These are phyloP conservation scores for Nanorana parkeri DNA, from an alignment of 2,113 vertebrate genomes.

Conservation along the genomic window DNA sequence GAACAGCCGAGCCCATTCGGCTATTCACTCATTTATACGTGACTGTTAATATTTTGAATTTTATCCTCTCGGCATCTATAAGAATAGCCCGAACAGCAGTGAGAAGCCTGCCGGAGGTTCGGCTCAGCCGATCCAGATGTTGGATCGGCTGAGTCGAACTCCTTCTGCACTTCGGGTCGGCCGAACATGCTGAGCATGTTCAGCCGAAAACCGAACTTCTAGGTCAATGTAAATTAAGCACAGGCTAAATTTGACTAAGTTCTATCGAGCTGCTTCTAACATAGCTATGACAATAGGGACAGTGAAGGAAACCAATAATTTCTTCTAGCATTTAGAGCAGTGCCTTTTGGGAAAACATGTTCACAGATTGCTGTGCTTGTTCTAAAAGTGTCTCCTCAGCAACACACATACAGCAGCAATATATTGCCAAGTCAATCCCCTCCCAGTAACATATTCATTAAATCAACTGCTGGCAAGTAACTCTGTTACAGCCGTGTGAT, in stretches of 20 bases:
- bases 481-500: slow-evolving; percentile 25
- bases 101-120: no score
- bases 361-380: slow-evolving; percentile 4
- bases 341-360: slow-evolving; percentile 11
- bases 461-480: slow-evolving; percentile 35
- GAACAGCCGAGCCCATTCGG: no score
- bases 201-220: no score
- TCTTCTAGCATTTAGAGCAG: background rate
- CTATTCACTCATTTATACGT: no score
- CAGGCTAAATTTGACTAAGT: background rate
- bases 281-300: background rate
- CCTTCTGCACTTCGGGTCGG: no score
- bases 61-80: no score
- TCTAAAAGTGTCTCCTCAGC: slow-evolving; percentile 2
- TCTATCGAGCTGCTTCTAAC: background rate
- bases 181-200: no score
- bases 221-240: slow-evolving; percentile 2
- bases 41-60: no score
- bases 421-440: slow-evolving; percentile 15
- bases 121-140: no score
- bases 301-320: background rate
- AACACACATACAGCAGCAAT: slow-evolving; percentile 15
- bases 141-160: no score
- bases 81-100: no score
- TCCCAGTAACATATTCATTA: slow-evolving; percentile 38